These are phyloP conservation scores for Scomber colias DNA, from an alignment of 2,113 vertebrate species.

Conservation along the genomic window DNA sequence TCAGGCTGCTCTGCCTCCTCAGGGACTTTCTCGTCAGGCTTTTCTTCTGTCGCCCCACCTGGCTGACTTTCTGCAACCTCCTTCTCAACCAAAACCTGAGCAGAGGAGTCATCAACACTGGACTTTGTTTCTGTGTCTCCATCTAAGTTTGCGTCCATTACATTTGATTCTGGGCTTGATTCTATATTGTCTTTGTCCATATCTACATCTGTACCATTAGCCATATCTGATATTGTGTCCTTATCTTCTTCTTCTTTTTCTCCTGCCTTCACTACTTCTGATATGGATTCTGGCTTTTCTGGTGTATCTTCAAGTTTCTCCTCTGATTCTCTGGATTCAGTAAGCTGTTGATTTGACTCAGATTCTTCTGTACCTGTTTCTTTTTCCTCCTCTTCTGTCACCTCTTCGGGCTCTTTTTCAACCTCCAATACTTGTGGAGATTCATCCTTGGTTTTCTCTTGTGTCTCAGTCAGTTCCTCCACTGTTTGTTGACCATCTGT, in stretches of 20 bases:
- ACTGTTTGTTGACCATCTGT: slow-evolving; percentile 45
- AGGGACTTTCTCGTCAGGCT: slow-evolving; percentile 15
- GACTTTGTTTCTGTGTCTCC: slow-evolving; percentile 27
- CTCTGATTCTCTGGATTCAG: slow-evolving; percentile 36
- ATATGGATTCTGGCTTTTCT: slow-evolving; percentile 33
- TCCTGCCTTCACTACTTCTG: slow-evolving; percentile 28
- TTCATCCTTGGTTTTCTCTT: slow-evolving; percentile 50
- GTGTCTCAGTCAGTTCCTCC: slow-evolving; percentile 54
- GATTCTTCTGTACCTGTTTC: slow-evolving; percentile 12
- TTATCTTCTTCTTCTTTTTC: slow-evolving; percentile 63
- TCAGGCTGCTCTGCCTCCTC: slow-evolving; percentile 47
- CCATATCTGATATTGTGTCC: slow-evolving; percentile 27
- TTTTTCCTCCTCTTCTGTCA: slow-evolving; percentile 39
- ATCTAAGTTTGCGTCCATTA: slow-evolving; percentile 31
- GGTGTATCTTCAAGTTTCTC: slow-evolving; percentile 26
- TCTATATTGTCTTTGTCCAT: slow-evolving; percentile 3
- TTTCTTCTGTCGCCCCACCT: slow-evolving; percentile 30
- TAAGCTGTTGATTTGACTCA: slow-evolving; percentile 1
- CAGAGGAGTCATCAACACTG: slow-evolving; percentile 28
- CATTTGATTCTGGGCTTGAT: slow-evolving; percentile 19
- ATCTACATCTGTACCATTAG: slow-evolving; percentile 23
- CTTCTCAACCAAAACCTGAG: slow-evolving; percentile 42
- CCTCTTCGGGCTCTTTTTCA: slow-evolving; percentile 14
- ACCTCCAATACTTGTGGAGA: slow-evolving; percentile 30
- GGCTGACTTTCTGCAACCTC: slow-evolving; percentile 36